Conservation (phyloP, 2,888 invertebrate species). For the Nowickia ferox region DNA sequence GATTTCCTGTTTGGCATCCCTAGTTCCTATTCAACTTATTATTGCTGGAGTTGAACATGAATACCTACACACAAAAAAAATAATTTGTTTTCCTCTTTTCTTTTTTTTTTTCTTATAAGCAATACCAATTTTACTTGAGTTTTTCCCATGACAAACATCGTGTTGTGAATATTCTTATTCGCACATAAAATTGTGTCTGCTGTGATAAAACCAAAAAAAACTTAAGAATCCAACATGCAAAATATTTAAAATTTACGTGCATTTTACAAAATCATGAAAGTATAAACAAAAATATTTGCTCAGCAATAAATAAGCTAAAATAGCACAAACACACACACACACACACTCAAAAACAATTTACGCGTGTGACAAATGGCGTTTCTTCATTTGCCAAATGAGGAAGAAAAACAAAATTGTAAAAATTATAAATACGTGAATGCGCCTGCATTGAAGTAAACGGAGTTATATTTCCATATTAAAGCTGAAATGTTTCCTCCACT, state of each 20-base stretch:
- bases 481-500: too few species aligned
- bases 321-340: too few species aligned
- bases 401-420: conserved; percentile 9
- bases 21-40: neutral
- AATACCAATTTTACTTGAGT: neutral
- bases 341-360: conserved; percentile 4
- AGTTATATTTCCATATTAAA: neutral
- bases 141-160: neutral
- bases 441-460: neutral
- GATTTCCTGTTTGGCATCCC: too few species aligned
- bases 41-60: neutral
- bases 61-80: neutral
- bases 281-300: conserved; percentile 51
- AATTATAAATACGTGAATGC: neutral
- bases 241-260: conserved; percentile 58
- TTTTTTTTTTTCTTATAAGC: neutral
- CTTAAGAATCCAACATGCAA: conserved; percentile 27
- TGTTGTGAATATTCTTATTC: neutral
- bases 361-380: conserved; percentile 5
- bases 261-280: conserved; percentile 53
- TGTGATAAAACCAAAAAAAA: neutral
- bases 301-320: conserved; percentile 32
- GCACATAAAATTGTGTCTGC: conserved; percentile 1
- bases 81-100: neutral
- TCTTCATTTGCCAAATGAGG: conserved; percentile 24